These are phyloP conservation scores for Hydrozoanthus tunicans DNA, from an alignment of 64 coral and sea anemone species.

Conservation along the genomic window DNA sequence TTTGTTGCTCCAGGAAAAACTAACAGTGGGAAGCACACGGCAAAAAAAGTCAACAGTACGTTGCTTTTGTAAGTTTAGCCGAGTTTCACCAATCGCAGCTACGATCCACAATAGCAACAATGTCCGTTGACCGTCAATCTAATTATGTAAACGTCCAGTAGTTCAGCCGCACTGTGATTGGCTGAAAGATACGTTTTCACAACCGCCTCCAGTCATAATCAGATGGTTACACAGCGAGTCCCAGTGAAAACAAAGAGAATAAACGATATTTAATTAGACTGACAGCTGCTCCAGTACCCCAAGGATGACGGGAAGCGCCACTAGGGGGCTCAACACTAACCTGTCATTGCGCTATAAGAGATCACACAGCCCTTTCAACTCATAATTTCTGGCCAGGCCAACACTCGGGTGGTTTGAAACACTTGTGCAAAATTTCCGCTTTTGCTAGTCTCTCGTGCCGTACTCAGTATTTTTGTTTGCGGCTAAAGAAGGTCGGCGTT, in stretches of 20 bases:
- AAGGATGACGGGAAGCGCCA: slow-evolving; percentile 73
- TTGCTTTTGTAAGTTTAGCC: slow-evolving; percentile 53
- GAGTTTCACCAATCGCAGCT: slow-evolving; percentile 57
- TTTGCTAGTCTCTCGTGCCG: slow-evolving; percentile 2
- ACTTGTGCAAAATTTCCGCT: neutral
- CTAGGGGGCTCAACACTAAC: slow-evolving; percentile 77
- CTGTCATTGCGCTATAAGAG: slow-evolving; percentile 81
- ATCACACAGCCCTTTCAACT: slow-evolving; percentile 18
- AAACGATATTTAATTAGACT: slow-evolving; percentile 89
- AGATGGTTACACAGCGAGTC: slow-evolving; percentile 52
- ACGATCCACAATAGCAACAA: slow-evolving; percentile 52
- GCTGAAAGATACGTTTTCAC: slow-evolving; percentile 42
- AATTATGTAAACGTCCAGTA: slow-evolving; percentile 86
- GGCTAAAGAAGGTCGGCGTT: slow-evolving; percentile 64
- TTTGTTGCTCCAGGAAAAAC: slow-evolving; percentile 84
- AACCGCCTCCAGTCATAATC: slow-evolving; percentile 85
- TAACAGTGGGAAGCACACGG: slow-evolving; percentile 77
- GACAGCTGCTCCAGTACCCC: slow-evolving; percentile 83
- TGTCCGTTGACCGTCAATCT: slow-evolving; percentile 64
- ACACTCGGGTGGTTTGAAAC: neutral
- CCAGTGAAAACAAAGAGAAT: slow-evolving; percentile 88
- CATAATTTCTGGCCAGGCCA: slow-evolving; percentile 30
- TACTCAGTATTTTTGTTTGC: slow-evolving; percentile 17
- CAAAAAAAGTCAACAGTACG: slow-evolving; percentile 54
- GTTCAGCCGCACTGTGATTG: slow-evolving; percentile 62